A percentile compares a stretch with the other conserved stretches of the same genome.
Evolutionary conservation across 2,888 invertebrate species (phyloP).

Genomic region (Sipha maydis): DNA sequence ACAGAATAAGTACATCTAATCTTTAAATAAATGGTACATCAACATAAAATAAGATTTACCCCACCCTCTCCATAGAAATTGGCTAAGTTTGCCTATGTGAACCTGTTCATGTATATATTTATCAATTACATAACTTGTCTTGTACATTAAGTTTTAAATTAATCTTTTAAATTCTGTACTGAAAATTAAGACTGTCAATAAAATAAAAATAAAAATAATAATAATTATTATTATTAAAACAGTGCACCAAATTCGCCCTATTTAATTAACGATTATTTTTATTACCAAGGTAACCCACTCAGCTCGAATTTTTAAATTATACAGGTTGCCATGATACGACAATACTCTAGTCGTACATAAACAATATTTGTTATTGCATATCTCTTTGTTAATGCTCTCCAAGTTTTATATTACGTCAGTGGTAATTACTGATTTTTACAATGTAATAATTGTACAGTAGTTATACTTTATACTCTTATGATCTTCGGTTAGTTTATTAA

Average conservation of each 20-base stretch:
- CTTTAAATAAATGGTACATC: too few relatives aligned
- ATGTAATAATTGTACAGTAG: background rate
- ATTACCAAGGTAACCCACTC: constrained; percentile 30
- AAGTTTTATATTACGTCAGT: background rate
- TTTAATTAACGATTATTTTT: constrained; percentile 53
- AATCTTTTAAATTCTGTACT: too few relatives aligned
- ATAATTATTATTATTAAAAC: constrained; percentile 15
- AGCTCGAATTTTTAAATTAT: constrained; percentile 25
- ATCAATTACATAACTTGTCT: too few relatives aligned
- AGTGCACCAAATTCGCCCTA: constrained; percentile 31
- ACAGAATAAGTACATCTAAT: too few relatives aligned
- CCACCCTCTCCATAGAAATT: too few relatives aligned
- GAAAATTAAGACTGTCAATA: background rate
- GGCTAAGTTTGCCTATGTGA: too few relatives aligned
- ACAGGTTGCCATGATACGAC: constrained; percentile 37
- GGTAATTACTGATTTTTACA: too few relatives aligned
- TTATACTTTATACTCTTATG: background rate
- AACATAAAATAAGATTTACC: too few relatives aligned
- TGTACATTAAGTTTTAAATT: too few relatives aligned
- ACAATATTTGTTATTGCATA: background rate
- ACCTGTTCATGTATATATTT: too few relatives aligned
- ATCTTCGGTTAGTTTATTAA: background rate
- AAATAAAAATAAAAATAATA: background rate
- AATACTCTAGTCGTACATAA: background rate
- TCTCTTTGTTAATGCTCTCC: too few relatives aligned